Evolutionary conservation across 35 echinoderm and acorn worm genomes (phyloP).

Genomic region (Lytechinus variegatus): DNA sequence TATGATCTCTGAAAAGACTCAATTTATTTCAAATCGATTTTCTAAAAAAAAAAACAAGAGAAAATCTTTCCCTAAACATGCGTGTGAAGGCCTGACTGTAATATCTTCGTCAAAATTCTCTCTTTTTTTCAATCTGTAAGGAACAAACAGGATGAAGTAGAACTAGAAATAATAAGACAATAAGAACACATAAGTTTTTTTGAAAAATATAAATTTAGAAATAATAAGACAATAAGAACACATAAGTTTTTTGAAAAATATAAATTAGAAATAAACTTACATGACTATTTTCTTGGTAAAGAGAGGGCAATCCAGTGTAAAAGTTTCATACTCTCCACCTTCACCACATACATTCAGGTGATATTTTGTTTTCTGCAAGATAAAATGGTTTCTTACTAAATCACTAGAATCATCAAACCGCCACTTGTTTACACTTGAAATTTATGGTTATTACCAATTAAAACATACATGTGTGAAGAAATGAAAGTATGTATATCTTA

Average conservation of each 20-base stretch:
- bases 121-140: too few species aligned
- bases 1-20: too few species aligned
- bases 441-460: background rate
- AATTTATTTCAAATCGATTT: too few species aligned
- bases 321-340: constrained; percentile 98
- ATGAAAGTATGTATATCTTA: background rate
- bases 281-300: constrained; percentile 88
- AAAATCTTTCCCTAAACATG: too few species aligned
- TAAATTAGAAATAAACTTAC: constrained; percentile 63
- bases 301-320: constrained; percentile 92
- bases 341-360: constrained; percentile 96
- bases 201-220: background rate
- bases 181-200: background rate
- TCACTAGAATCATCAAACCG: background rate
- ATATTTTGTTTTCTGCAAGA: constrained; percentile 87
- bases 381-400: background rate
- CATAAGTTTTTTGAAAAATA: background rate
- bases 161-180: background rate
- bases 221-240: background rate
- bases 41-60: too few species aligned
- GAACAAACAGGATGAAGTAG: too few species aligned
- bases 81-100: too few species aligned
- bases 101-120: too few species aligned
- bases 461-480: background rate
- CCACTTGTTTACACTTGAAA: background rate